A percentile compares a stretch with the other conserved stretches of the same genome.
These are phyloP conservation scores for Gibbula magus DNA, from an alignment of 2,888 invertebrate species.

Conservation along the genomic window DNA sequence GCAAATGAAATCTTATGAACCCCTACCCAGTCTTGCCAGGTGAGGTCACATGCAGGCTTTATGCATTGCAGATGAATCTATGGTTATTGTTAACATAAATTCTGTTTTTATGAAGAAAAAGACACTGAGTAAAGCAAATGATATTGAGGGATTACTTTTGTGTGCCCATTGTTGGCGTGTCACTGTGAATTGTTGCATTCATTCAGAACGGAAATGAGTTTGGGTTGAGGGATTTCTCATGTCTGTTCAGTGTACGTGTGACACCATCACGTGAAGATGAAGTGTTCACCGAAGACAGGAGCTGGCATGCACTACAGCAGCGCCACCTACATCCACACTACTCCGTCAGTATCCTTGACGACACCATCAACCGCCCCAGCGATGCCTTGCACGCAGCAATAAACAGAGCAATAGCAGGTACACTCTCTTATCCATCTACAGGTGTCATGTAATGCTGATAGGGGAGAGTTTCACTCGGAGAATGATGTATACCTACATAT, in stretches of 20 bases:
- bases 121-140: too few relatives aligned
- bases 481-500: too few relatives aligned
- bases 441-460: neutral
- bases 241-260: constrained; percentile 5
- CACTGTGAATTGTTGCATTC: too few relatives aligned
- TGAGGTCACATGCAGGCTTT: too few relatives aligned
- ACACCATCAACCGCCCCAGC: constrained; percentile 65
- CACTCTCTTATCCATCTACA: neutral
- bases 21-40: neutral
- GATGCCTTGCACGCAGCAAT: constrained; percentile 72
- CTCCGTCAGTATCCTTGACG: constrained; percentile 68
- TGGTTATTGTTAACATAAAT: too few relatives aligned
- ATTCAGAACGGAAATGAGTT: too few relatives aligned
- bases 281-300: neutral
- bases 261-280: constrained; percentile 14
- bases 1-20: neutral
- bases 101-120: too few relatives aligned
- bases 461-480: too few relatives aligned
- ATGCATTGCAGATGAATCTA: too few relatives aligned
- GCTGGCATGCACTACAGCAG: constrained; percentile 58
- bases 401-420: constrained; percentile 72
- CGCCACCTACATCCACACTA: constrained; percentile 71
- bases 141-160: too few relatives aligned
- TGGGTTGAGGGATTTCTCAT: too few relatives aligned
- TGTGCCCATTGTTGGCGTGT: too few relatives aligned